Evolutionary conservation across 2,888 invertebrate species (phyloP).

Genomic region (Monochamus alternatus): DNA sequence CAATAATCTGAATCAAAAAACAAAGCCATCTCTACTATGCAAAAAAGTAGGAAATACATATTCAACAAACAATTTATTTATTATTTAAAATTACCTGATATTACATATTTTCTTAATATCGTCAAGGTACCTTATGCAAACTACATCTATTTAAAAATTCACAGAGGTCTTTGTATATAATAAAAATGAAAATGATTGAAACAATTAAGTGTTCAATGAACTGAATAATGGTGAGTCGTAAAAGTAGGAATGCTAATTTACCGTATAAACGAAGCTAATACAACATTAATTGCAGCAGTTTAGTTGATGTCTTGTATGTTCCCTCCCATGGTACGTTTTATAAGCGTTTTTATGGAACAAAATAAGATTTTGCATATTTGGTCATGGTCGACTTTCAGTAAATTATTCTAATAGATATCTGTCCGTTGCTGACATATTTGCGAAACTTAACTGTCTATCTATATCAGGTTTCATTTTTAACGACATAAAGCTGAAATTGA

Average conservation of each 20-base stretch:
- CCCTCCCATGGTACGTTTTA: conserved; percentile 35
- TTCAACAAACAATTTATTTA: too few species aligned
- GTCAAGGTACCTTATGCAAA: neutral
- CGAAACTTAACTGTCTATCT: too few species aligned
- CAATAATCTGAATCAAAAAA: too few species aligned
- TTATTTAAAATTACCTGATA: too few species aligned
- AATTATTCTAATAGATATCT: too few species aligned
- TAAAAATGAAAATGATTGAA: conserved; percentile 30
- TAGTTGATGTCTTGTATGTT: conserved; percentile 31
- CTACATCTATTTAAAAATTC: conserved; percentile 8
- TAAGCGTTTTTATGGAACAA: conserved; percentile 13
- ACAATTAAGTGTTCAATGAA: conserved; percentile 48
- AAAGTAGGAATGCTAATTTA: conserved; percentile 47
- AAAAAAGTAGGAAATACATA: too few species aligned
- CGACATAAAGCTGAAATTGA: too few species aligned
- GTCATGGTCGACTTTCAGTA: neutral
- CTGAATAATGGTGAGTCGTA: conserved; percentile 42
- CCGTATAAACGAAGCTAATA: conserved; percentile 40
- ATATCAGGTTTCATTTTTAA: too few species aligned
- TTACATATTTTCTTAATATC: too few species aligned
- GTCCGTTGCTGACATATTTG: too few species aligned
- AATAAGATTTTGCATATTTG: neutral
- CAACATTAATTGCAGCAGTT: conserved; percentile 43
- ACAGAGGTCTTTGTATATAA: neutral
- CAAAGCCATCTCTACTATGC: too few species aligned